Percentiles rank a stretch among this genome's conserved stretches.
These are phyloP conservation scores for Clarias pachynema DNA, from an alignment of 2,797 vertebrate genomes.

Conservation along the genomic window DNA sequence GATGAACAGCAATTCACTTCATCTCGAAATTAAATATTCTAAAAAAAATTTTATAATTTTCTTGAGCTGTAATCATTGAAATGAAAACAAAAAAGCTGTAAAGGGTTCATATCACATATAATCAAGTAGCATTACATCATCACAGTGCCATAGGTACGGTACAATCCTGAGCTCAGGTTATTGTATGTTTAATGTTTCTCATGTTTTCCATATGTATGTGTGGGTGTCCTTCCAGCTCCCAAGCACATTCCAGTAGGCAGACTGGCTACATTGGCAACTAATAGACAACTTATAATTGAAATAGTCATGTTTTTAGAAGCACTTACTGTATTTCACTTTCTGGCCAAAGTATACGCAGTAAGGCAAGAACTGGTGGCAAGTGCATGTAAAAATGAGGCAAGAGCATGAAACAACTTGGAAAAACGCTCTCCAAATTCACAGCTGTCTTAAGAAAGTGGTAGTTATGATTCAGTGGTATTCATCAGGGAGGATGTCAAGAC, in stretches of 20 bases:
- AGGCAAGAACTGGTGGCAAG: not conserved
- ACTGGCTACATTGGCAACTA: not conserved
- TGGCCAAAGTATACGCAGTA: not conserved
- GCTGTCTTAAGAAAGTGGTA: not conserved
- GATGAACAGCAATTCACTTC: too few relatives aligned
- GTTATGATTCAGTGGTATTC: not conserved
- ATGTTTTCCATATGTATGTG: not conserved
- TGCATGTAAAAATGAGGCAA: not conserved
- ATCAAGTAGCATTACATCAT: not conserved
- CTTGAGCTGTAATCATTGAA: too few relatives aligned
- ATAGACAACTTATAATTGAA: not conserved
- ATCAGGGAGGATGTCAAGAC: not conserved
- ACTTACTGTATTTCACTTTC: not conserved
- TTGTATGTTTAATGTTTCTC: not conserved
- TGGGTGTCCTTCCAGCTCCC: not conserved
- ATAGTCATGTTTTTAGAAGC: not conserved
- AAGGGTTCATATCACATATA: too few relatives aligned
- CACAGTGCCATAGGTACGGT: not conserved
- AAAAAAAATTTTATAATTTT: too few relatives aligned
- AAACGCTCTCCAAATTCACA: not conserved
- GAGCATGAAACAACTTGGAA: not conserved
- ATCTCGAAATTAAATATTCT: too few relatives aligned
- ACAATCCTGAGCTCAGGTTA: not conserved
- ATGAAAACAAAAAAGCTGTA: too few relatives aligned
- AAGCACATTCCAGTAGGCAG: not conserved